A percentile compares a stretch with the other conserved stretches of the same genome.
phyloP scores from a whole-genome alignment of 2,797 vertebrate genomes.

The Neostethus bicornis region DNA sequence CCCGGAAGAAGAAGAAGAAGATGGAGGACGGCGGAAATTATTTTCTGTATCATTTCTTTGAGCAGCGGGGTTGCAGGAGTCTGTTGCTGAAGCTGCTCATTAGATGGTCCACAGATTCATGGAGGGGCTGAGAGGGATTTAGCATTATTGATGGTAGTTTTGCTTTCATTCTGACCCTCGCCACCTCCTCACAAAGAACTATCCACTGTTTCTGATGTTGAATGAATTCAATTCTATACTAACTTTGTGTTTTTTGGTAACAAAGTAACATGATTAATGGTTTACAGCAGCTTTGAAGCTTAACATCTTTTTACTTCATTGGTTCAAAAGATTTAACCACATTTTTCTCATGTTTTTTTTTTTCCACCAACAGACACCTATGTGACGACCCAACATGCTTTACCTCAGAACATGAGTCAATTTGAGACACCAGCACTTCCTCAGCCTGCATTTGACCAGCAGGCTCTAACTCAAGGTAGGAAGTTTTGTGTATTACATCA shows the following conservation, averaged over 20 bases:
- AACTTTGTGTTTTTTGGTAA: background rate
- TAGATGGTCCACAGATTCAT: no score
- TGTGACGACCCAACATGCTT: slow-evolving; percentile 85
- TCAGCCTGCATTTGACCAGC: slow-evolving; percentile 89
- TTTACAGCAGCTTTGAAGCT: background rate
- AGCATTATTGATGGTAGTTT: no score
- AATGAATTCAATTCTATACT: no score
- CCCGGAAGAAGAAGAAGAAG: no score
- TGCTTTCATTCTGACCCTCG: no score
- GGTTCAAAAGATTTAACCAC: slow-evolving; percentile 6
- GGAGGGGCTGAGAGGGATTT: no score
- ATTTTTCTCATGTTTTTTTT: slow-evolving; percentile 25
- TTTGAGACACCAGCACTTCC: slow-evolving; percentile 87
- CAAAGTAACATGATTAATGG: background rate
- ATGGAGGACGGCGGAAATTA: no score
- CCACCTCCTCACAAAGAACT: no score
- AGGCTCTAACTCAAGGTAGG: slow-evolving; percentile 91
- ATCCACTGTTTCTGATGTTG: no score
- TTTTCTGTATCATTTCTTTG: no score
- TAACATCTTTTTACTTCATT: background rate
- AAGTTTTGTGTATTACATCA: background rate
- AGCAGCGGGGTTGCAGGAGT: no score
- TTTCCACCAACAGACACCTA: slow-evolving; percentile 84
- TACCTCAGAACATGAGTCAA: slow-evolving; percentile 89
- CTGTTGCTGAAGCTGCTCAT: no score